phyloP scores from a whole-genome alignment of 2,113 vertebrate species.

The Microtus ochrogaster region DNA sequence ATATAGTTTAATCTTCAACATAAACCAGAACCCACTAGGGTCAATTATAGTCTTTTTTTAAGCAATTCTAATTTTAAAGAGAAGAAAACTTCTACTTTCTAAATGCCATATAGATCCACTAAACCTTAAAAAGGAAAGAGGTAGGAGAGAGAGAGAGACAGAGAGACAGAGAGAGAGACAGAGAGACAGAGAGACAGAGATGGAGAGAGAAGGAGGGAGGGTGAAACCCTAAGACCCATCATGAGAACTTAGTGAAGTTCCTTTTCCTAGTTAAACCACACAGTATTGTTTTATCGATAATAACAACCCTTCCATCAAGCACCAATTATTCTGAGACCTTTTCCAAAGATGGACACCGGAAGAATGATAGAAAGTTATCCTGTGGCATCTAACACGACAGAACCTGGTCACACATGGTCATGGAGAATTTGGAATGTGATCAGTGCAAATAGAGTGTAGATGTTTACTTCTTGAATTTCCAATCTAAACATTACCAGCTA shows the following conservation, averaged over 20 bases:
- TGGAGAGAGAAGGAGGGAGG: background rate
- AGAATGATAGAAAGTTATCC: background rate
- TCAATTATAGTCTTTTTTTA: background rate
- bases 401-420: background rate
- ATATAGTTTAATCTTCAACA: background rate
- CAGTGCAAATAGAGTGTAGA: background rate
- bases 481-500: background rate
- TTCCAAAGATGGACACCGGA: background rate
- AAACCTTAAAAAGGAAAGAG: background rate
- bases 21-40: background rate
- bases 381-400: background rate
- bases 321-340: background rate
- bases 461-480: slow-evolving; percentile 19
- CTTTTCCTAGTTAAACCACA: background rate
- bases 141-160: too few relatives aligned
- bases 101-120: background rate
- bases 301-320: slow-evolving; percentile 33
- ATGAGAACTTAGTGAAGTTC: slow-evolving; percentile 18
- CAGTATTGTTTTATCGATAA: slow-evolving; percentile 19
- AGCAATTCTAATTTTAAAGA: slow-evolving; percentile 9
- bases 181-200: background rate
- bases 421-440: background rate
- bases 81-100: slow-evolving; percentile 34
- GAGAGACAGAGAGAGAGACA: background rate
- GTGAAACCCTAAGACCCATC: background rate